These are phyloP conservation scores for Tachina lurida DNA, from an alignment of 2,888 invertebrate genomes.

Conservation along the genomic window DNA sequence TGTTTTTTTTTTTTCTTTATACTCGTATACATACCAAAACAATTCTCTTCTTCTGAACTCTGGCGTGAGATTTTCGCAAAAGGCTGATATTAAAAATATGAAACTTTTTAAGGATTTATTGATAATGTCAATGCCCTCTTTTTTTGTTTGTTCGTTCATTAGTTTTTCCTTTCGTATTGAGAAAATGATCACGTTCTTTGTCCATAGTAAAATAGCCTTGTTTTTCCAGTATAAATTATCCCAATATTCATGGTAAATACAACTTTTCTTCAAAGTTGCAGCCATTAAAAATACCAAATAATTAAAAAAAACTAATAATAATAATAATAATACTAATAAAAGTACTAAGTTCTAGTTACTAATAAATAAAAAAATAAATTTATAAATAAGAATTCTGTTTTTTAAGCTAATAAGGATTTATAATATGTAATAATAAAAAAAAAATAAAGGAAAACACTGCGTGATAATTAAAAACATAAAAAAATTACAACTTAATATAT, in stretches of 20 bases:
- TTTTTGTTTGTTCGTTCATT: slow-evolving; percentile 19
- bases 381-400: slow-evolving; percentile 31
- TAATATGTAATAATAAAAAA: slow-evolving; percentile 21
- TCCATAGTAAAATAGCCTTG: slow-evolving; percentile 15
- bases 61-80: background rate
- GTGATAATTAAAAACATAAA: slow-evolving; percentile 69
- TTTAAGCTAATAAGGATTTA: slow-evolving; percentile 34
- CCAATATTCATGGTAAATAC: slow-evolving; percentile 52
- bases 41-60: background rate
- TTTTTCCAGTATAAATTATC: slow-evolving; percentile 46
- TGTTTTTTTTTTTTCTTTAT: no score
- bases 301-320: slow-evolving; percentile 57
- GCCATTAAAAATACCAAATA: slow-evolving; percentile 71
- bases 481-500: slow-evolving; percentile 13
- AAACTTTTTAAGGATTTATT: slow-evolving; percentile 55
- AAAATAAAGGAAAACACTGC: slow-evolving; percentile 55
- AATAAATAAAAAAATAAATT: slow-evolving; percentile 13
- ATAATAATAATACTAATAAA: slow-evolving; percentile 14
- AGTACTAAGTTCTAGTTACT: slow-evolving; percentile 43
- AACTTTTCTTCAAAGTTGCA: slow-evolving; percentile 58
- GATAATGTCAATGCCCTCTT: background rate
- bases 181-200: background rate
- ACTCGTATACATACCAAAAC: no score
- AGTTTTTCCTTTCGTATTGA: background rate
- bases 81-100: slow-evolving; percentile 53